These are phyloP conservation scores for Dendrophyllia cribrosa DNA, from an alignment of 64 coral and sea anemone genomes.

Conservation along the genomic window DNA sequence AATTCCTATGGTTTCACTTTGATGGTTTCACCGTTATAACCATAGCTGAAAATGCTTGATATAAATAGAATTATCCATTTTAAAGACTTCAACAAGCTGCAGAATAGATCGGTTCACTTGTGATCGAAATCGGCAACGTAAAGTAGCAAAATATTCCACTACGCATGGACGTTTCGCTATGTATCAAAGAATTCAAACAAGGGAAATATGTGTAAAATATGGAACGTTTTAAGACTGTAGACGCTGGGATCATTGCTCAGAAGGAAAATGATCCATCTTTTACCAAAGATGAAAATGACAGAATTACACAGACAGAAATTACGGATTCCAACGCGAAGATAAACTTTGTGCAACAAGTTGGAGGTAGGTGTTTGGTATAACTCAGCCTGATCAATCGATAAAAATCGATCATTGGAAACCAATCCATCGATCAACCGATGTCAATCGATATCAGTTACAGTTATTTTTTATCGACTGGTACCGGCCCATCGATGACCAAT, in stretches of 20 bases:
- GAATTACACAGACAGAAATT: background rate
- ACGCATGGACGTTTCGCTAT: background rate
- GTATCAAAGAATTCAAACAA: background rate
- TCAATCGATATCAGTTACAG: too few relatives aligned
- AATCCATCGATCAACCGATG: too few relatives aligned
- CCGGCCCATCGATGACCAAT: too few relatives aligned
- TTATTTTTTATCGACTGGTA: too few relatives aligned
- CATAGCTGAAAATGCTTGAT: background rate
- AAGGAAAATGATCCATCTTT: constrained; percentile 28
- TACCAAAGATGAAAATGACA: background rate
- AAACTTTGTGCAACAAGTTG: background rate
- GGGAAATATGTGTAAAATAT: background rate
- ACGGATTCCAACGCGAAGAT: background rate
- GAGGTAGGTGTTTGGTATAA: background rate
- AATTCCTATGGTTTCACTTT: background rate
- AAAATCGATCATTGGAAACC: too few relatives aligned
- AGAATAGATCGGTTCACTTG: background rate
- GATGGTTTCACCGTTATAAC: background rate
- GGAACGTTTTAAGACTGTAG: constrained; percentile 5
- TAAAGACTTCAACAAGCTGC: background rate
- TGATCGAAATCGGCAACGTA: background rate
- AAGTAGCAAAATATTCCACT: background rate
- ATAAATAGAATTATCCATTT: background rate
- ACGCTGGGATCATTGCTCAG: background rate
- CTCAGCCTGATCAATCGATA: too few relatives aligned